Conservation (phyloP, 2,797 vertebrate species). For the Anguilla obscura region DNA sequence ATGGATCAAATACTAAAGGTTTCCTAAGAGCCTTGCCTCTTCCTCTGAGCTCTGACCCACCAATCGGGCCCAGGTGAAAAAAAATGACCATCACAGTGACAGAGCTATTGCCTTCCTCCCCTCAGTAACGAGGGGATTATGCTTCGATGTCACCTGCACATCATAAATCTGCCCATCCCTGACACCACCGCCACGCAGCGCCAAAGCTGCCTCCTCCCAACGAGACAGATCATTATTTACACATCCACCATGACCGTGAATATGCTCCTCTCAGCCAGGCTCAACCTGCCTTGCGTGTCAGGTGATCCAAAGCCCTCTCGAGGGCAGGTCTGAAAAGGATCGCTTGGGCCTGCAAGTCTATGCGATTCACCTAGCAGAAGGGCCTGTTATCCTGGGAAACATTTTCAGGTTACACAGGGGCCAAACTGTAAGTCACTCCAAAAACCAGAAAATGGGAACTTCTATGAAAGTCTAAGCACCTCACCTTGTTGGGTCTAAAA, state of each 20-base stretch:
- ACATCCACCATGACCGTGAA: neutral
- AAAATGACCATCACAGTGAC: neutral
- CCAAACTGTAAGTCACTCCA: neutral
- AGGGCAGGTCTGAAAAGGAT: neutral
- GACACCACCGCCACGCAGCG: neutral
- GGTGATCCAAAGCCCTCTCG: neutral
- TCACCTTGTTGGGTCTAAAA: neutral
- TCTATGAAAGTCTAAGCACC: neutral
- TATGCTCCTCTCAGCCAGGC: neutral
- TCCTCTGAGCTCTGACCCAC: neutral
- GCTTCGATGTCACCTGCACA: neutral
- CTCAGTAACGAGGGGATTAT: slow-evolving; percentile 31
- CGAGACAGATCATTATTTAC: neutral
- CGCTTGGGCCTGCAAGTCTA: neutral
- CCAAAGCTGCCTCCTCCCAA: neutral
- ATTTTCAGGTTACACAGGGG: neutral
- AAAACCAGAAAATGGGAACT: neutral
- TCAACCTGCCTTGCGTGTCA: neutral
- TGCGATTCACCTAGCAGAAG: neutral
- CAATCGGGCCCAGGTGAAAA: neutral
- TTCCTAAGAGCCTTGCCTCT: neutral
- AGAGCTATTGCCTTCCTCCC: neutral
- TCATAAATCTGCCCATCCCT: slow-evolving; percentile 20
- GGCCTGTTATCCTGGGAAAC: neutral
- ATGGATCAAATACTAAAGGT: slow-evolving; percentile 7